A percentile compares a stretch with the other conserved stretches of the same genome.
Evolutionary conservation across 2,888 invertebrate species (phyloP).

Genomic region (Hemithea aestivaria): DNA sequence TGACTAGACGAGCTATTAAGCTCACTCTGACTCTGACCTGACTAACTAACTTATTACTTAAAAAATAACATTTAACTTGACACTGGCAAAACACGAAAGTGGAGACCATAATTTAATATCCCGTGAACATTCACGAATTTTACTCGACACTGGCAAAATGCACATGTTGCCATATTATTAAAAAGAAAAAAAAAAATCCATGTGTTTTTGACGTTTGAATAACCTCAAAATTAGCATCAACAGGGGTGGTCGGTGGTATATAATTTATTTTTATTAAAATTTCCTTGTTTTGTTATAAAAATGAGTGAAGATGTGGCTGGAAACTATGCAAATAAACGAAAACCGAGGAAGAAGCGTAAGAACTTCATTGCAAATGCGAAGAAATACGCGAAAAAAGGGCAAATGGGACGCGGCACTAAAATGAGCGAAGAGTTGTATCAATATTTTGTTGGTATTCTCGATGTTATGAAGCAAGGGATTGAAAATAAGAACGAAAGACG

Average conservation of each 20-base stretch:
- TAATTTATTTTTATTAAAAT: too few species aligned
- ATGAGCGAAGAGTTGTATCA: constrained; percentile 86
- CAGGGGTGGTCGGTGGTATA: neutral
- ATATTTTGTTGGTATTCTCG: constrained; percentile 87
- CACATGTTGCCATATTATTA: too few species aligned
- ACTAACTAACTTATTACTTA: too few species aligned
- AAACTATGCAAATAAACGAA: constrained; percentile 52
- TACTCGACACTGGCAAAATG: too few species aligned
- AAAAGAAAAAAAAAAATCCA: too few species aligned
- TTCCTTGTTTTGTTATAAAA: constrained; percentile 18
- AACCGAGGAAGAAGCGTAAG: constrained; percentile 81
- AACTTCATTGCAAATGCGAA: constrained; percentile 85
- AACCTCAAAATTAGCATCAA: constrained; percentile 10
- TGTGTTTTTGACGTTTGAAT: constrained; percentile 5
- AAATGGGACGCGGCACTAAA: constrained; percentile 84
- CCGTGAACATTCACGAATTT: too few species aligned
- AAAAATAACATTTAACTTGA: too few species aligned
- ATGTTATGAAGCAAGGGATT: constrained; percentile 83
- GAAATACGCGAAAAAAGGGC: constrained; percentile 86
- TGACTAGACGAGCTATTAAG: too few species aligned
- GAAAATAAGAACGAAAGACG: constrained; percentile 85
- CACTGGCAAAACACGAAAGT: too few species aligned
- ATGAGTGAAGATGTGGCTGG: constrained; percentile 50
- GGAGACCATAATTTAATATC: too few species aligned
- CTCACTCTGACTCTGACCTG: too few species aligned